Conservation (phyloP, 1,140 invertebrate species). For the Drosophila serrata region DNA sequence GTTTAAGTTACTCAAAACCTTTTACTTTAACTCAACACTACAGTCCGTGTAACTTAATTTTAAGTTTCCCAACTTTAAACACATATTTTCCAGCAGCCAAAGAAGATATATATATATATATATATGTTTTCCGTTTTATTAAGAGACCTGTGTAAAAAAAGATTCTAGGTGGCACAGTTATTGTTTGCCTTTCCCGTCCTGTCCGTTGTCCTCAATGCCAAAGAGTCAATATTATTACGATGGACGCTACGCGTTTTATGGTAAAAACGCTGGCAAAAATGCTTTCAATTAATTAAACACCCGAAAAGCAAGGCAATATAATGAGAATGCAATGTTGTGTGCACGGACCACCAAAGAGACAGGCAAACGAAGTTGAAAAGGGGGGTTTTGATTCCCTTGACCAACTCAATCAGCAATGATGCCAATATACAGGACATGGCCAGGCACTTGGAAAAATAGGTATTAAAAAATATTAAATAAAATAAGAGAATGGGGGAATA, state of each 20-base stretch:
- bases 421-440: conserved; percentile 5
- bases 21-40: background rate
- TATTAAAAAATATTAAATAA: background rate
- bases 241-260: conserved; percentile 11
- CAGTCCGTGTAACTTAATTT: background rate
- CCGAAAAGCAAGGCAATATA: conserved; percentile 58
- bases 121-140: conserved; percentile 45
- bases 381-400: background rate
- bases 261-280: conserved; percentile 74
- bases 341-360: conserved; percentile 27
- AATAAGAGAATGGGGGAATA: background rate
- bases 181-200: conserved; percentile 31
- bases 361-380: background rate
- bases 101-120: background rate
- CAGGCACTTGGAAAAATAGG: background rate
- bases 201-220: conserved; percentile 41
- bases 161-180: conserved; percentile 23
- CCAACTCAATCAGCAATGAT: conserved; percentile 38
- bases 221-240: conserved; percentile 78
- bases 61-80: conserved; percentile 4
- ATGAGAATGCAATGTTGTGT: conserved; percentile 54
- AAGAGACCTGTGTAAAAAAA: conserved; percentile 15
- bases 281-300: conserved; percentile 83
- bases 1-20: background rate
- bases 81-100: background rate